Evolutionary conservation across 2,888 invertebrate species (phyloP), one percentile per base, ranked within the genome.

Genomic region (Aporophyla lueneburgensis): DNA sequence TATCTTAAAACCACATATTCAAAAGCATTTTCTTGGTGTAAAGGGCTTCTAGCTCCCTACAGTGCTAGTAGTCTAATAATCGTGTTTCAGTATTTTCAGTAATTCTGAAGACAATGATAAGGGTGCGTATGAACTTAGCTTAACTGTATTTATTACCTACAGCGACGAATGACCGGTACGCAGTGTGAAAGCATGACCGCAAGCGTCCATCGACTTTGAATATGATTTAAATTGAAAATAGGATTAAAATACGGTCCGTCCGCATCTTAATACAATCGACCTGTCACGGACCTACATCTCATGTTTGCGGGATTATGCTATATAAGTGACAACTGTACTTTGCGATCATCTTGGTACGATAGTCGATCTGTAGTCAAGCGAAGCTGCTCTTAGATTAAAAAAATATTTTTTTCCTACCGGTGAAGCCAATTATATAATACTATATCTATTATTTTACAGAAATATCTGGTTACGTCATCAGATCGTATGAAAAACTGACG

Each of bases 201-300:
- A 79, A 67, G 67, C 43, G 67, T 54, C 49, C 40, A 49, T 46
- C 71, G 16, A 21, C 33, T 71, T 49, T 54, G 65, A 78, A 61
- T 78, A 78, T 71, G 59, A 49, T 65, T 78, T 49, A 49, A 71
- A 78, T 78, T 78, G 53, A 54, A 53, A 66, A 54, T 66, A 33
- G 24, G 63, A 65, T 66, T 27, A 77, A 76, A 76, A 70, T 62
- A 68, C 62, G 62, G n/a, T 67, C 49, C 43, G 69, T 53, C 56
- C 63, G 56, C 33, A 40, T 43, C 49, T 24, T 16, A 43, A 24
- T 58, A 70, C 58, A 33, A 33, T 14, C 63, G 58, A 71, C 10
- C 7, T 24, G 53, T 9, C 59, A 71, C 65, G 78, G 78, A 61
- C 49, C 19, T 53, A 62, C 21, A 40, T 40, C n/a, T 68, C 61